Base-by-base conservation (phyloP, 2,888 invertebrate genomes). In the Phrixothrix hirtus region DNA sequence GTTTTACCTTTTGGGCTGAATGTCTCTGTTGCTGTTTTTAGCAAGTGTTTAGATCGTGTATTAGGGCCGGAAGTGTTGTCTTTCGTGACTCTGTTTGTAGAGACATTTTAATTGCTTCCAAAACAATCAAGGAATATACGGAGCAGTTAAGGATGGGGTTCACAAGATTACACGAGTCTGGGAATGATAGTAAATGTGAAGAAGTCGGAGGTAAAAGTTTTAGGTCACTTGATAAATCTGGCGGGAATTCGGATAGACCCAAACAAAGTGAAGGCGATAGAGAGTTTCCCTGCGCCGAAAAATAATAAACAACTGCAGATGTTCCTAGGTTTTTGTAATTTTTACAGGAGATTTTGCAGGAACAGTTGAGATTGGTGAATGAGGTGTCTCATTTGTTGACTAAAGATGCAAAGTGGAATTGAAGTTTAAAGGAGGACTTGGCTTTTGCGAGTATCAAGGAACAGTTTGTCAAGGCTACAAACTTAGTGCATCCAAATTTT, bases 221-320 rank as follows among this genome's bases (percentile, higher is more conserved):
- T 66, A 1, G 64, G 63, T 5, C 60, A 65, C 17, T 53, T 59
- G 1, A 41, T 66, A 1, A 47, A 47, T 14, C 55, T 57, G 1
- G 50, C 55, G 3, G 61, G 61, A 37, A 15, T 59, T n/a, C n/a
- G n/a, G n/a, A n/a, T 65, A n/a, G n/a, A n/a, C n/a, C n/a, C n/a
- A n/a, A n/a, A n/a, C n/a, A n/a, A n/a, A n/a, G n/a, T n/a, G n/a
- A n/a, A n/a, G n/a, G n/a, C n/a, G n/a, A n/a, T n/a, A n/a, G n/a
- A n/a, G n/a, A n/a, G n/a, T n/a, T n/a, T 59, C 30, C 60, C 58
- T 1, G 29, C 13, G 10, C 56, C 59, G 17, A 35, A 36, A 44
- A 49, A 38, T 9, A n/a, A n/a, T n/a, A n/a, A n/a, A n/a, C n/a
- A n/a, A n/a, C n/a, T n/a, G n/a, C n/a, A n/a, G n/a, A n/a, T 29